Evolutionary conservation across 2,113 vertebrate genomes (phyloP), one percentile per base, ranked within the genome.

Genomic region (Cromileptes altivelis): DNA sequence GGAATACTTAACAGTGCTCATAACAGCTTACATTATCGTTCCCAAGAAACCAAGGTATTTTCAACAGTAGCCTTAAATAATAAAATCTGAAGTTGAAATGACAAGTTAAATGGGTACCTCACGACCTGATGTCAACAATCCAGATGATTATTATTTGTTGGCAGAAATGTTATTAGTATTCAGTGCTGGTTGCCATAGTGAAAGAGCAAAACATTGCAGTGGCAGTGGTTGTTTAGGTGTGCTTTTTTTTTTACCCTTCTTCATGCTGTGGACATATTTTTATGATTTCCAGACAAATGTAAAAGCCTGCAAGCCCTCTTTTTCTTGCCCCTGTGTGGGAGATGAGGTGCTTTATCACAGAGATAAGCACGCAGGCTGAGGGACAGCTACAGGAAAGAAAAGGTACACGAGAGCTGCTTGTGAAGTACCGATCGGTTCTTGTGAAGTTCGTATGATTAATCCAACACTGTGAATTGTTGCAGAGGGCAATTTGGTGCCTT

Each of bases 391-490:
- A 82, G 83, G 67, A 84, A 75, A 81, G 75, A 75, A 89, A 84
- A 85, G 79, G 75, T 53, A 67, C 69, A 78, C 45, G 3, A 65
- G 77, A 62, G 85, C 67, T 70, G 47, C 76, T 79, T 73, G 81
- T 84, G 57, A 88, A 88, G 58, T 69, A 74, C 71, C 37, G 49
- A 85, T 93, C 87, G 75, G 55, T 84, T 82, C 83, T 76, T 81
- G 82, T 91, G 85, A 93, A 88, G 78, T 88, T 87, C 21, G 27
- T 86, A 72, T 88, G 90, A 93, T 94, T 90, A 86, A 91, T 94
- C 80, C 80, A 30, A 58, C 49, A 14, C 77, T 82, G 87, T 7
- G 49, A 85, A 82, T 83, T 81, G 75, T 86, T 88, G 74, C 74
- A 71, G 78, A 64, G 70, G 65, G 78, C 14, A 33, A 84, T 83